phyloP scores from a whole-genome alignment of 2,888 invertebrate genomes.

The Chaitophorus viminalis region DNA sequence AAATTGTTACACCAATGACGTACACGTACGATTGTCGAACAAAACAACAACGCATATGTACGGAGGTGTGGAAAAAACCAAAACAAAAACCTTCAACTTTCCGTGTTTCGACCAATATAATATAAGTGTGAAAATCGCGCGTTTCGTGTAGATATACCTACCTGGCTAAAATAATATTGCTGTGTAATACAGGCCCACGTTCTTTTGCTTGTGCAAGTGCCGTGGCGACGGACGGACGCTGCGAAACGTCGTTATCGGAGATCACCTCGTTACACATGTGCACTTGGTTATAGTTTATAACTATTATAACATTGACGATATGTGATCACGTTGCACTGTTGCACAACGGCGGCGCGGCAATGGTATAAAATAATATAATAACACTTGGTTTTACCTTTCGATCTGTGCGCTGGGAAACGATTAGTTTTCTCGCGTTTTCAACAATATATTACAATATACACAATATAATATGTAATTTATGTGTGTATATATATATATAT shows the following conservation, averaged over 20 bases:
- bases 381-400: not conserved
- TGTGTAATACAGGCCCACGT: not conserved
- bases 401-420: not conserved
- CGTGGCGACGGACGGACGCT: not conserved
- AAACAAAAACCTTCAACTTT: conserved; percentile 4
- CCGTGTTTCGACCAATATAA: not conserved
- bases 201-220: not conserved
- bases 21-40: not conserved
- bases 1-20: not conserved
- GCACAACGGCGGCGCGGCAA: not conserved
- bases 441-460: too few species aligned
- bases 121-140: not conserved
- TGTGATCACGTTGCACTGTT: not conserved
- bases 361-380: not conserved
- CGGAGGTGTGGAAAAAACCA: too few species aligned
- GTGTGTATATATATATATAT: too few species aligned
- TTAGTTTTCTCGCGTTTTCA: not conserved
- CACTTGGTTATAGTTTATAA: not conserved
- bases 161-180: too few species aligned
- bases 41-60: not conserved
- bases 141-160: not conserved
- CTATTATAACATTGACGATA: not conserved
- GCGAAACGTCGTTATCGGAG: not conserved
- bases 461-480: too few species aligned
- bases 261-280: not conserved